A percentile compares a stretch with the other conserved stretches of the same genome.
Conservation (phyloP, 1,140 invertebrate species). For the Archivesica marissinica region DNA sequence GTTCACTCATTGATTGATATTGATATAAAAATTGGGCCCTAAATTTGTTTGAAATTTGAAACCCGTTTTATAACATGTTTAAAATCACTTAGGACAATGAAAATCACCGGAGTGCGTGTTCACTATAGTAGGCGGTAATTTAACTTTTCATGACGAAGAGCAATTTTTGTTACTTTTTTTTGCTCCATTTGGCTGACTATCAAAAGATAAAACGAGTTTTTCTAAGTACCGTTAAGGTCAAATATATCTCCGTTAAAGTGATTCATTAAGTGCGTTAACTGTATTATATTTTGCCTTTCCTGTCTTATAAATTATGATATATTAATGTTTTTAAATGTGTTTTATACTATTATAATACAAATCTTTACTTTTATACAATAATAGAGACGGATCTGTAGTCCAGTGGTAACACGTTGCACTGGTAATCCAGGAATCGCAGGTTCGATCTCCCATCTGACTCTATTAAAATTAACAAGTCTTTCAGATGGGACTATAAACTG, state of each 20-base stretch:
- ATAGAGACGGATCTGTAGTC: no score
- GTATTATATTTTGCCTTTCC: no score
- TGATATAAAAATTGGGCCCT: background rate
- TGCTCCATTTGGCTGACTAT: background rate
- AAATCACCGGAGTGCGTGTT: background rate
- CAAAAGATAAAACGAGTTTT: background rate
- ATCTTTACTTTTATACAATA: no score
- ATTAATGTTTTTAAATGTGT: no score
- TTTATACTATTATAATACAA: no score
- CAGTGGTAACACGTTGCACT: no score
- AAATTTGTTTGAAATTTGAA: slow-evolving; percentile 8
- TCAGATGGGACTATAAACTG: no score
- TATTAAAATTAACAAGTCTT: no score
- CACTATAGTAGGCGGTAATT: background rate
- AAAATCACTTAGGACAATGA: slow-evolving; percentile 12
- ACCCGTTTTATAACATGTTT: background rate
- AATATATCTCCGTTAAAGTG: background rate
- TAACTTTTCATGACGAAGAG: slow-evolving; percentile 9
- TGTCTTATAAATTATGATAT: no score
- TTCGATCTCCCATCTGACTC: no score
- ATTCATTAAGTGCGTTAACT: background rate
- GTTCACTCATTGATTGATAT: background rate
- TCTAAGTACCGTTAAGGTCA: background rate
- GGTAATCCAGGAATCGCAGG: no score
- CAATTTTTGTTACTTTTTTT: slow-evolving; percentile 22